Percentiles rank a stretch among this genome's conserved stretches.
Conservation (phyloP, 2,113 vertebrate genomes). For the Oriolus oriolus region DNA sequence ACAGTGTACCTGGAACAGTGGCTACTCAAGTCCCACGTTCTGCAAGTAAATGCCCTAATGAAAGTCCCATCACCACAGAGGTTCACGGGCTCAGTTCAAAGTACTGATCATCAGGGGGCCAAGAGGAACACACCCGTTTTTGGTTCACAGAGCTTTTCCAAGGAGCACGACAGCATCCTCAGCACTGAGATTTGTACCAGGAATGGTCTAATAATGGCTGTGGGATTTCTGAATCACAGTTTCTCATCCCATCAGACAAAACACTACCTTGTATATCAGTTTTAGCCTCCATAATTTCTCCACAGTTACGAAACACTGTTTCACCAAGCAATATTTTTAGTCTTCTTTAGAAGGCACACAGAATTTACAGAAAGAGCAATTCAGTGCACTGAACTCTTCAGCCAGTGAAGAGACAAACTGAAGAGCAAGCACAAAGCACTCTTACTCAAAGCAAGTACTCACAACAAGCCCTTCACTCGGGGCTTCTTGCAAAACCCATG, state of each 20-base stretch:
- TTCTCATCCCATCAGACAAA: not conserved
- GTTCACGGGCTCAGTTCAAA: not conserved
- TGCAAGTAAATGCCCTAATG: not conserved
- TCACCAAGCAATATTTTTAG: not conserved
- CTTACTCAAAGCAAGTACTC: not conserved
- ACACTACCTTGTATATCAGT: not conserved
- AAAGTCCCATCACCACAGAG: not conserved
- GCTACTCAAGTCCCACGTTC: not conserved
- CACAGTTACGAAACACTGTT: not conserved
- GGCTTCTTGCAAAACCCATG: not conserved
- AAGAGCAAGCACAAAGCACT: not conserved
- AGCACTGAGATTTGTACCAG: not conserved
- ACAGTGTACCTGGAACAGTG: not conserved
- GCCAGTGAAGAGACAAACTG: not conserved
- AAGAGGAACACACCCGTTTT: not conserved
- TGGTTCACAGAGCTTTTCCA: not conserved
- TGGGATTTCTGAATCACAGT: not conserved
- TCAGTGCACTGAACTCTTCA: not conserved
- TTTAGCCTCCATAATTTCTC: not conserved
- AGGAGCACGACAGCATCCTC: not conserved
- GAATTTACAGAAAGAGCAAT: not conserved
- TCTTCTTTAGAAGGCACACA: not conserved
- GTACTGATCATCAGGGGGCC: too few species aligned
- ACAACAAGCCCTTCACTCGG: not conserved
- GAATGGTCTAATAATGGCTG: not conserved